These are phyloP conservation scores for Cephus nigrinus DNA, from an alignment of 2,888 invertebrate species.

Conservation along the genomic window DNA sequence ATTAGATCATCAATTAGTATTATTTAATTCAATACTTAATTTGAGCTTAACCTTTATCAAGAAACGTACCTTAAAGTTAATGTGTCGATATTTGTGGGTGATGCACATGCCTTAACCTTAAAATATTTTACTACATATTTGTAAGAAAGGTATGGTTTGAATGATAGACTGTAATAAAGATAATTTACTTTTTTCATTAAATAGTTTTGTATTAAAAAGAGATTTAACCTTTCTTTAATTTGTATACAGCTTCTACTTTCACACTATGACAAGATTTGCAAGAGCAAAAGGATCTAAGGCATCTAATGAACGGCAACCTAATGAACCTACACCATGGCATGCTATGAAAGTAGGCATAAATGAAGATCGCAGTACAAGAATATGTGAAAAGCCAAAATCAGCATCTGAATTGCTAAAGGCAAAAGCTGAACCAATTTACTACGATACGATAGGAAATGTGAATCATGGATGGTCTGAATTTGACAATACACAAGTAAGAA, in stretches of 20 bases:
- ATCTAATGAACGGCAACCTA: conserved; percentile 76
- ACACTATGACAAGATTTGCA: conserved; percentile 79
- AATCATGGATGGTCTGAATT: conserved; percentile 58
- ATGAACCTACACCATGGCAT: conserved; percentile 80
- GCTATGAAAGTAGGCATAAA: conserved; percentile 71
- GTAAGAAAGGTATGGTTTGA: neutral
- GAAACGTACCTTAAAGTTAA: neutral
- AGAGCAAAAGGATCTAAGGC: conserved; percentile 80
- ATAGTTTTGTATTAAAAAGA: neutral
- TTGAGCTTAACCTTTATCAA: neutral
- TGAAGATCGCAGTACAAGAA: conserved; percentile 19
- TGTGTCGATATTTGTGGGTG: neutral
- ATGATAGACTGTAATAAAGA: neutral
- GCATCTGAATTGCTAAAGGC: conserved; percentile 62
- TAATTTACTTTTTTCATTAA: neutral
- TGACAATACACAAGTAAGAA: conserved; percentile 33
- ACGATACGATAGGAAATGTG: conserved; percentile 33
- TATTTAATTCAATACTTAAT: neutral
- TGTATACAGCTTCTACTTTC: neutral
- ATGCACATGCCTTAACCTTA: neutral
- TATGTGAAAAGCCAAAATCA: conserved; percentile 39
- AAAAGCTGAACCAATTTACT: conserved; percentile 58
- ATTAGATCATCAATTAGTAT: neutral
- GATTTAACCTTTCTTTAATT: neutral
- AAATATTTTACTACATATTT: neutral